Evolutionary conservation across 2,888 invertebrate species (phyloP), one percentile per base, ranked within the genome.

Genomic region (Synanthedon tipuliformis): DNA sequence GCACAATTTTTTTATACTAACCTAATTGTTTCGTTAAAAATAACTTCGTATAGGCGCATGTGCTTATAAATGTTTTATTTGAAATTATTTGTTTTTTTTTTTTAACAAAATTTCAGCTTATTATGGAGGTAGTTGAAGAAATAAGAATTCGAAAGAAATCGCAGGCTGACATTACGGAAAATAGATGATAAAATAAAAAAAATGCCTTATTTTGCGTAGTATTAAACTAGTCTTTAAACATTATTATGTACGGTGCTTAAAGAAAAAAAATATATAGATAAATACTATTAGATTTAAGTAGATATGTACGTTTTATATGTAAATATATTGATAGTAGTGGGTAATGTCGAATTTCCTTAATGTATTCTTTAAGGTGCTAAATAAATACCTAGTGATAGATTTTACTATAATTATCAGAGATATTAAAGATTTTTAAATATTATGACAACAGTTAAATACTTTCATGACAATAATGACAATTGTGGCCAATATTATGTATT

Each of bases 101-200:
- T 54, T 79, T 81, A 76, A 58, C 64, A 78, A 73, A 59, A 77
- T 85, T 86, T 83, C 87, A 86, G 86, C 84, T 85, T 59, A 87
- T 87, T 61, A 86, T 86, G 86, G 87, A 87, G 77, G 85, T 87
- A 75, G 84, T 87, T 60, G 87, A 87, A 81, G 87, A 87, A 67
- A 87, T 87, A 81, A 77, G 86, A 80, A 81, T 87, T 79, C 81
- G 85, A 75, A 84, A 85, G 66, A 86, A 81, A 73, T 79, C 83
- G 66, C 80, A 84, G 68, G 78, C 77, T 74, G 81, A 83, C 64
- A 62, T 76, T 58, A 66, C 65, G 48, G 52, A 55, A 40, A 73
- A 73, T 71, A 81, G 78, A 71, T 83, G 74, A 82, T 72, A 49
- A 18, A 15, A 45, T 45, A 45, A 8, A 45, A 4, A 2, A 3